Evolutionary conservation across 2,888 invertebrate species (phyloP), one percentile per base, ranked within the genome.

Genomic region (Pristionchus maxplancki): DNA sequence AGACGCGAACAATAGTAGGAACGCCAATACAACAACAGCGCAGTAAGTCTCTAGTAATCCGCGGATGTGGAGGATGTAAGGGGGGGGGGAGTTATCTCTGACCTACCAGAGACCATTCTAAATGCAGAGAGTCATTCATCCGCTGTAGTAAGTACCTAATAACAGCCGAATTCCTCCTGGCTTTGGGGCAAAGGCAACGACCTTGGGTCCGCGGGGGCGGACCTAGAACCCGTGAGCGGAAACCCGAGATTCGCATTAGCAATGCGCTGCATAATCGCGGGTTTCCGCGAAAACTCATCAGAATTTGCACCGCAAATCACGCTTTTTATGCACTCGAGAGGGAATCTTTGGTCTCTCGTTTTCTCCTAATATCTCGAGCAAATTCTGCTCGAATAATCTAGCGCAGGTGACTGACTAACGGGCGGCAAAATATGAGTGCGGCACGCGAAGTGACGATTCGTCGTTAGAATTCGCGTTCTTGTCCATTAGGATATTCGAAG

Each of bases 21-120:
- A 31, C 31, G 9, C 13, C 1, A 31, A 64, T 31, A 64, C 71
- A 37, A 71, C 37, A 71, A 71, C 71, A 71, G 37, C 20, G 20
- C 34, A 37, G 71, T 71, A 37, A 71, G 64, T 67, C 11, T 31
- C 71, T 20, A 20, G 71, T 71, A 71, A 71, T 71, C 71, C 71
- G 20, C 31, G 17, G 15, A 17, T 37, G 37, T 15, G 37, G 34
- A 15, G 62, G 62, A 15, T 6, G 28, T 4, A 28, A 28, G 20
- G 62, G n/a, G 62, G 24, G 34, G 34, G 15, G 64, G 34, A 20
- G 64, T 28, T 58, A 24, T 44, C 44, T 44, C 44, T 44, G 11
- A 6, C 44, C 44, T 44, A 11, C 11, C 44, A 44, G 44, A 44
- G 6, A 44, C 11, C 44, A 11, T 44, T 44, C 6, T 6, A 44